Conservation (phyloP, 2,888 invertebrate genomes). For the Rotaria sp. region DNA sequence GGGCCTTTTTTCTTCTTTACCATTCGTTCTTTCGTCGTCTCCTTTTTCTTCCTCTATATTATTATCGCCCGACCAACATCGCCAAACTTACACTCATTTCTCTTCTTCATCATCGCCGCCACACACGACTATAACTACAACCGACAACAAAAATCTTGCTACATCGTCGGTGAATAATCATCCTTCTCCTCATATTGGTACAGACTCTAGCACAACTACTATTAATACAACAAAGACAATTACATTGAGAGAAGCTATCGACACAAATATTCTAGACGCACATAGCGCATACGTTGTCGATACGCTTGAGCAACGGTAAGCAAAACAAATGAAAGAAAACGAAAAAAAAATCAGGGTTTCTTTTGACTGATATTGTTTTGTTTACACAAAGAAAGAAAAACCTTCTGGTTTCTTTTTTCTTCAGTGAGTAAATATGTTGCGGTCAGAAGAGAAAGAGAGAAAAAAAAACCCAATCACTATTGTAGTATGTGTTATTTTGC, state of each 20-base stretch:
- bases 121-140: background rate
- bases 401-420: too few species aligned
- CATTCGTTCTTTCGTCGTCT: conserved; percentile 26
- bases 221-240: conserved; percentile 1
- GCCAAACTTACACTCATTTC: background rate
- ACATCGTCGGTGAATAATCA: conserved; percentile 1
- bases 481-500: too few species aligned
- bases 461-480: too few species aligned
- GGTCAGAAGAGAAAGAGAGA: too few species aligned
- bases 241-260: conserved; percentile 3
- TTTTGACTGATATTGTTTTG: background rate
- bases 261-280: conserved; percentile 5
- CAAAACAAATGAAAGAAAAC: background rate
- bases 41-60: background rate
- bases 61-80: background rate
- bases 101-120: background rate
- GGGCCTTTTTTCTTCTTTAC: conserved; percentile 31
- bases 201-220: background rate
- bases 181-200: background rate
- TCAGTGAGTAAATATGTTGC: too few species aligned
- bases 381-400: too few species aligned
- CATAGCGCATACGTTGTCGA: conserved; percentile 12
- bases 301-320: conserved; percentile 15
- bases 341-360: background rate
- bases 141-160: conserved; percentile 8